phyloP scores from a whole-genome alignment of 2,888 invertebrate genomes.

The Mactromeris polynyma region DNA sequence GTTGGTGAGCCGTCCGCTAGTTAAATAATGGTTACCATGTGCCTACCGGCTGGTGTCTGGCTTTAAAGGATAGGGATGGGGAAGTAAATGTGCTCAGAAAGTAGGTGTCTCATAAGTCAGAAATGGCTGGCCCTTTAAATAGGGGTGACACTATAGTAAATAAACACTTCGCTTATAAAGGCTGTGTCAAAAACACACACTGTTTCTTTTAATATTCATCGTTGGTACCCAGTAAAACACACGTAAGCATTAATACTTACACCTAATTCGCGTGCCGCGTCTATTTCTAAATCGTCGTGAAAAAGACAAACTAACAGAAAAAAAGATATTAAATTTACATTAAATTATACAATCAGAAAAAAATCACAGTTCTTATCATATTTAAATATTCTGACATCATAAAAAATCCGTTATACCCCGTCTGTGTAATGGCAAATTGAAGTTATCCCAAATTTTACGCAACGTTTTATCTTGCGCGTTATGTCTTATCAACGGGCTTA shows the following conservation, averaged over 20 bases:
- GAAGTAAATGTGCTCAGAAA: no score
- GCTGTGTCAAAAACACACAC: no score
- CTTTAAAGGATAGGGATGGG: no score
- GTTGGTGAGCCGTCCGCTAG: no score
- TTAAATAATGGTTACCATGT: no score
- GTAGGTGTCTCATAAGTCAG: no score
- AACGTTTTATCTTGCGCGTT: slow-evolving; percentile 39
- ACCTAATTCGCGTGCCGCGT: slow-evolving; percentile 7
- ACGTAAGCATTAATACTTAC: background rate
- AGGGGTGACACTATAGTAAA: no score
- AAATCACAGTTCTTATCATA: slow-evolving; percentile 36
- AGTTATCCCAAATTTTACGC: slow-evolving; percentile 45
- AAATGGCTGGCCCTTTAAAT: no score
- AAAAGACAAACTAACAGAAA: slow-evolving; percentile 13
- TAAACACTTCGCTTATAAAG: no score
- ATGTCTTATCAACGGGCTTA: slow-evolving; percentile 46
- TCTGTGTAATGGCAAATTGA: slow-evolving; percentile 33
- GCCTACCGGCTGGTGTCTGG: no score
- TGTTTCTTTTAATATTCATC: no score
- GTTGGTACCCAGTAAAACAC: background rate
- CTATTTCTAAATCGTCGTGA: background rate
- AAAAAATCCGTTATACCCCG: slow-evolving; percentile 44
- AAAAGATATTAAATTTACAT: slow-evolving; percentile 46
- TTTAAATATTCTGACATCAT: slow-evolving; percentile 40
- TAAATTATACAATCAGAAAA: slow-evolving; percentile 32